phyloP scores from a whole-genome alignment of 2,888 invertebrate species.

The Neoascia interrupta region DNA sequence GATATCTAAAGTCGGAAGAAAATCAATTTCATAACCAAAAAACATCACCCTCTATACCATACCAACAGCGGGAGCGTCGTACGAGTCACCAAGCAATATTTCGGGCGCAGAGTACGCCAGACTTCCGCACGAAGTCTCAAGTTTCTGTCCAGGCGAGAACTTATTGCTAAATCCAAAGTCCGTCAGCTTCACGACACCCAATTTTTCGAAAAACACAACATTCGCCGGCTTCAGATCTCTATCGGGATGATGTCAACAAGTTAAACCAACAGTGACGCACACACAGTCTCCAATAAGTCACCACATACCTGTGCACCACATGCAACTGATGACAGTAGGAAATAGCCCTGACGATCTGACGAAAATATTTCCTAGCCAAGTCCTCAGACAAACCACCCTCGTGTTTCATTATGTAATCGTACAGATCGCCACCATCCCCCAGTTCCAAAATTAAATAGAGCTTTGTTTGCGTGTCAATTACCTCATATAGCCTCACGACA shows the following conservation, averaged over 20 bases:
- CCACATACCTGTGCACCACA: conserved; percentile 81
- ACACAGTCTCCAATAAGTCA: too few relatives aligned
- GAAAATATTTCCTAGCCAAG: conserved; percentile 94
- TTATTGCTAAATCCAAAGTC: conserved; percentile 99
- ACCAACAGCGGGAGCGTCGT: conserved; percentile 99
- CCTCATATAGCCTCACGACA: conserved; percentile 98
- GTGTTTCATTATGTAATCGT: conserved; percentile 98
- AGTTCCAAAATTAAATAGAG: conserved; percentile 97
- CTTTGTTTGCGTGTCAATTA: conserved; percentile 99
- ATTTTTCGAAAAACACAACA: conserved; percentile 98
- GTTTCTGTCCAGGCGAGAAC: conserved; percentile 96
- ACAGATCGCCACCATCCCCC: conserved; percentile 98
- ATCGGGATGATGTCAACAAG: conserved; percentile 2
- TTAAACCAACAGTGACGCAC: too few relatives aligned
- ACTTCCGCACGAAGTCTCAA: conserved; percentile 99
- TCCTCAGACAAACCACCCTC: conserved; percentile 92
- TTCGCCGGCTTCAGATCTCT: conserved; percentile 99
- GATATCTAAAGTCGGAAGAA: conserved; percentile 91
- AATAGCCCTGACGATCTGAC: conserved; percentile 98
- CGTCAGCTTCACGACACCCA: conserved; percentile 97
- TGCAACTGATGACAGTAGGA: conserved; percentile 96
- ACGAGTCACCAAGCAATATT: conserved; percentile 98
- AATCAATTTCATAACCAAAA: too few relatives aligned
- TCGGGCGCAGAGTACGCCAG: conserved; percentile 99
- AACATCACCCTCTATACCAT: too few relatives aligned